phyloP scores from a whole-genome alignment of 2,797 vertebrate species.

The Monodelphis domestica region DNA sequence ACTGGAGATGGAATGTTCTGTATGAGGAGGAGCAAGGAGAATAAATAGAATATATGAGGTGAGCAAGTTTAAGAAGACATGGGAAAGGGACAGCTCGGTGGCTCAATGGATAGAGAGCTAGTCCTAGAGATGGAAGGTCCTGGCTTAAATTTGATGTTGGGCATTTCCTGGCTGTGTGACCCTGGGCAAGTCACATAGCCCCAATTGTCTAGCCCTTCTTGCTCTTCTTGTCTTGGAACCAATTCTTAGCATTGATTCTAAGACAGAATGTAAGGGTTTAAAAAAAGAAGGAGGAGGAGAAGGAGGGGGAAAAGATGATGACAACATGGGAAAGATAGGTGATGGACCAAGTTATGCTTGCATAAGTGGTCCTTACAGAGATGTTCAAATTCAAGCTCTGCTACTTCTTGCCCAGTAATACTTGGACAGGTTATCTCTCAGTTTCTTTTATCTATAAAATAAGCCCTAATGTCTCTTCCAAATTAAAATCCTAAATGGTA shows the following conservation, averaged over 20 bases:
- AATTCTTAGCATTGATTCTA: too few relatives aligned
- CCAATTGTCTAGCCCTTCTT: too few relatives aligned
- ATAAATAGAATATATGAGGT: not conserved
- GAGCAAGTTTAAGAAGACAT: not conserved
- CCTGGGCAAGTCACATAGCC: too few relatives aligned
- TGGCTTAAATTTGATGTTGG: too few relatives aligned
- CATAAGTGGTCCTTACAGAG: not conserved
- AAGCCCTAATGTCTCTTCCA: not conserved
- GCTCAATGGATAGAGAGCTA: too few relatives aligned
- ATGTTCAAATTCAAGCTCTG: not conserved
- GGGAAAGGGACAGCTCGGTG: too few relatives aligned
- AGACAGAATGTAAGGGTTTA: too few relatives aligned
- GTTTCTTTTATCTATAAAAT: not conserved
- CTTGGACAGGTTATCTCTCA: not conserved
- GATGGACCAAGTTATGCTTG: not conserved
- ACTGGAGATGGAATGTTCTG: not conserved
- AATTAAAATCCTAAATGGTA: not conserved
- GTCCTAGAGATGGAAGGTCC: too few relatives aligned
- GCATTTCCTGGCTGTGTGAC: too few relatives aligned
- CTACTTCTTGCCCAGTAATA: too few relatives aligned
- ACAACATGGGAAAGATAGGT: not conserved
- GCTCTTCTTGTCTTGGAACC: too few relatives aligned
- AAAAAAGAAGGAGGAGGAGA: not conserved
- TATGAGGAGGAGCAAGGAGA: not conserved
- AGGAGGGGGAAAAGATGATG: not conserved